Conservation (phyloP, 2,113 vertebrate species). For the Strigops habroptila region DNA sequence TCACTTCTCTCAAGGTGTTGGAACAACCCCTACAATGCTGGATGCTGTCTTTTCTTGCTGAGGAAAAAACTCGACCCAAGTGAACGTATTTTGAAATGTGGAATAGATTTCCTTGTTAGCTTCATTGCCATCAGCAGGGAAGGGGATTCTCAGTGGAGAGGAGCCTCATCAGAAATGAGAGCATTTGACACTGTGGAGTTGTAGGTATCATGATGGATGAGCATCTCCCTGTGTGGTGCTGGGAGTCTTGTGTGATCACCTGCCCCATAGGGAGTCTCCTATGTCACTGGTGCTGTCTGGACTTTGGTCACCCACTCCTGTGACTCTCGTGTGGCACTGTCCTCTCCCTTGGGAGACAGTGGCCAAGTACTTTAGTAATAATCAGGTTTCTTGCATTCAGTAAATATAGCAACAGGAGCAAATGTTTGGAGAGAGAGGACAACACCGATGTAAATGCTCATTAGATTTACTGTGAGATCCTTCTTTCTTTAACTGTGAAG, state of each 20-base stretch:
- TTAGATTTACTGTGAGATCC: not conserved
- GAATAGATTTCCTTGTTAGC: not conserved
- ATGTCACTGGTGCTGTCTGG: not conserved
- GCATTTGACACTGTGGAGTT: rapidly evolving
- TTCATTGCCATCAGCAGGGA: not conserved
- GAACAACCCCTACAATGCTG: not conserved
- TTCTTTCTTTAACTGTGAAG: not conserved
- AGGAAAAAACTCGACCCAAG: not conserved
- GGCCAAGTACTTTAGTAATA: not conserved
- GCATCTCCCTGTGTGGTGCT: not conserved
- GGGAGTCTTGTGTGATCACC: rapidly evolving
- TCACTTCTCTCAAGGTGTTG: slow-evolving; percentile 5
- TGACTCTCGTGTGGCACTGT: not conserved
- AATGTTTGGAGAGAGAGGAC: not conserved
- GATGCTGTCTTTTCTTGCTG: slow-evolving; percentile 16
- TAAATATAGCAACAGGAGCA: not conserved
- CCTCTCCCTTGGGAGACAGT: not conserved
- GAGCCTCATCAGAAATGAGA: not conserved
- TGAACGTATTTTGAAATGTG: not conserved
- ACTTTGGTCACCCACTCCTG: not conserved
- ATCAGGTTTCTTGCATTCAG: not conserved
- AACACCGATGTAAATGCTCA: not conserved
- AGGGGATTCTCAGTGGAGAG: not conserved
- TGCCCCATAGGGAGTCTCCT: not conserved
- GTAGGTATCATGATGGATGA: rapidly evolving